Evolutionary conservation across 2,888 invertebrate genomes (phyloP).

Genomic region (Teleiodes luculella): DNA sequence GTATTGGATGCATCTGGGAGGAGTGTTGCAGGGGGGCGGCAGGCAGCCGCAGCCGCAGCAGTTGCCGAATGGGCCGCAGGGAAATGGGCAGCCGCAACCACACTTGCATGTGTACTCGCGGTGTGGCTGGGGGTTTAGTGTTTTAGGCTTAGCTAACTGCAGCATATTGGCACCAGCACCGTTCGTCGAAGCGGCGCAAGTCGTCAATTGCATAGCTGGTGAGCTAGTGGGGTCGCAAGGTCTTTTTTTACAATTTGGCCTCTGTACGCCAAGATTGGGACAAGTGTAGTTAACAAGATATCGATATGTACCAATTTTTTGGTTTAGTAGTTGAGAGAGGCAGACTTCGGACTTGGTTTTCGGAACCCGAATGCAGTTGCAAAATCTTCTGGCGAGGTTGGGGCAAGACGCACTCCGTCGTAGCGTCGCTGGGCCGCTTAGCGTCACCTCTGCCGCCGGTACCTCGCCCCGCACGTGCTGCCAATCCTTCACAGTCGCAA

Average conservation of each 20-base stretch:
- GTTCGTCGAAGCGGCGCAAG: not conserved
- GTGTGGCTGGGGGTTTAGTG: not conserved
- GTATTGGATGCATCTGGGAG: constrained; percentile 55
- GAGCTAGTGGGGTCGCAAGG: not conserved
- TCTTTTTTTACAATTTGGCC: not conserved
- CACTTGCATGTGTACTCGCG: constrained; percentile 8
- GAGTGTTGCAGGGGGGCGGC: constrained; percentile 55
- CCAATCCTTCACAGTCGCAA: constrained; percentile 24
- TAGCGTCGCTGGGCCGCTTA: constrained; percentile 16
- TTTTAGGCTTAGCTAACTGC: not conserved
- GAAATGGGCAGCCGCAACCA: constrained; percentile 3
- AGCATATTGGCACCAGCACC: not conserved
- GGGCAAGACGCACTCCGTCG: constrained; percentile 42
- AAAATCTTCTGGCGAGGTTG: constrained; percentile 20
- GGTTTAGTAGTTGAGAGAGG: constrained; percentile 26
- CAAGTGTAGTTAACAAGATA: not conserved
- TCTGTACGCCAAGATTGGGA: not conserved
- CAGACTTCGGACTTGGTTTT: not conserved
- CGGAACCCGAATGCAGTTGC: constrained; percentile 18
- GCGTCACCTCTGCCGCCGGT: constrained; percentile 23
- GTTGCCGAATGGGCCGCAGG: constrained; percentile 42
- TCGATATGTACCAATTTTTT: not conserved
- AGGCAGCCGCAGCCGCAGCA: constrained; percentile 42
- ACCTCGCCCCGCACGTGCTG: constrained; percentile 31
- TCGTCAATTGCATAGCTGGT: not conserved